Base-by-base conservation (phyloP, 2,888 invertebrate genomes). In the Xestia xanthographa region DNA sequence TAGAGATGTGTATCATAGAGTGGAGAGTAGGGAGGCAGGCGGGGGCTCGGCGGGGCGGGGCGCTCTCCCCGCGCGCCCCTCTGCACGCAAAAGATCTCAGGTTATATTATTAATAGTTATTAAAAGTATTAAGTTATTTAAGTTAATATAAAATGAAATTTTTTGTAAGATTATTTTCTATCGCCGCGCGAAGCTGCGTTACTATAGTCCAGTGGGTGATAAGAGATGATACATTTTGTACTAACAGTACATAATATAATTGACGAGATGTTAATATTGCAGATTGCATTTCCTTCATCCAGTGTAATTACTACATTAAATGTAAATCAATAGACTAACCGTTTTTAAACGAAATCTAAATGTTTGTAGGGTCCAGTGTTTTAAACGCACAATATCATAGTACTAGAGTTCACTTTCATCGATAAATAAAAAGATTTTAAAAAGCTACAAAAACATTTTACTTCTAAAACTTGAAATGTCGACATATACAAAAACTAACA, bases 81-180 rank as follows among this genome's bases (percentile, higher is more conserved):
- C 93, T 93, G 95, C 94, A 80, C 70, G 86, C 88, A 74, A 95
- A 95, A 96, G 96, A 96, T 96, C 96, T 96, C 96, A 96, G 95
- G 94, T 95, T 96, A 95, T 95, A 95, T 95, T 95, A 95, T 94
- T 94, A 91, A 94, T 95, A 96, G 95, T 95, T 95, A 93, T 96
- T 94, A 96, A 94, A 95, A 96, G 96, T 96, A 96, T 96, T 96
- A 96, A 96, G 96, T 96, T 96, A 96, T 96, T 95, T 96, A 96
- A 96, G 96, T 96, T 95, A 95, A 95, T 94, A 95, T 95, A 95
- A 95, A 94, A 95, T 95, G 95, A 95, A 95, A 94, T 94, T 93
- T 94, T 95, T 95, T 95, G 93, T 95, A 95, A 95, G 95, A 94
- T 95, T 94, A 95, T 95, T 95, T 95, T 94, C 88, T 94, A 94